Evolutionary conservation across 2,797 vertebrate species (phyloP), one percentile per base, ranked within the genome.

Genomic region (Anabas testudineus): DNA sequence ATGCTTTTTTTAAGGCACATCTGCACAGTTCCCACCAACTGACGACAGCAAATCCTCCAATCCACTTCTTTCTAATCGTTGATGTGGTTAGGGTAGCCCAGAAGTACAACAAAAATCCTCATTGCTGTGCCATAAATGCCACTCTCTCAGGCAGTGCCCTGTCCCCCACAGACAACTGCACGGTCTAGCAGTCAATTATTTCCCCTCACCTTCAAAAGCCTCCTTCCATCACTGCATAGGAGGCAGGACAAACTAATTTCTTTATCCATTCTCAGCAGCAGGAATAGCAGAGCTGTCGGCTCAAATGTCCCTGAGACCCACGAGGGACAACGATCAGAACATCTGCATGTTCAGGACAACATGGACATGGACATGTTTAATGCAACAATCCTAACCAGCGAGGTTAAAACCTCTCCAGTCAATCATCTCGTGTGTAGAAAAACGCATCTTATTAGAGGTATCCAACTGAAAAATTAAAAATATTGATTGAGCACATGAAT

Each of bases 121-220:
- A 69, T 55, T 34, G 54, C 67, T 59, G 32, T 53, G 72, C 62
- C 60, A 74, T 76, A 75, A 87, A 83, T 71, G 70, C 80, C 79
- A 82, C 45, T 64, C 37, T 69, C 64, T 39, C 24, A 21, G 36
- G 36, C 52, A 45, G 24, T 49, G 42, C 56, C 26, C 26, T 46
- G 68, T 82, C 74, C 76, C 79, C 74, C 32, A 67, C 80, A 84
- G 80, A 81, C 55, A 76, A 78, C 68, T 58, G 57, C 71, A 75
- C 61, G 18, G 70, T 81, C 81, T 81, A 64, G 71, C 71, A 84
- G 82, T 87, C 82, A 90, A 86, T 90, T 90, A 91, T 68, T 83
- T 78, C 65, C 51, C 78, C 76, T 88, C 81, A 80, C 85, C 85
- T 88, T 89, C 71, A 85, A 61, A 71, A 59, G 55, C 63, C 55